Base-by-base conservation (phyloP, 2,888 invertebrate species). In the Zaprionus bogoriensis region DNA sequence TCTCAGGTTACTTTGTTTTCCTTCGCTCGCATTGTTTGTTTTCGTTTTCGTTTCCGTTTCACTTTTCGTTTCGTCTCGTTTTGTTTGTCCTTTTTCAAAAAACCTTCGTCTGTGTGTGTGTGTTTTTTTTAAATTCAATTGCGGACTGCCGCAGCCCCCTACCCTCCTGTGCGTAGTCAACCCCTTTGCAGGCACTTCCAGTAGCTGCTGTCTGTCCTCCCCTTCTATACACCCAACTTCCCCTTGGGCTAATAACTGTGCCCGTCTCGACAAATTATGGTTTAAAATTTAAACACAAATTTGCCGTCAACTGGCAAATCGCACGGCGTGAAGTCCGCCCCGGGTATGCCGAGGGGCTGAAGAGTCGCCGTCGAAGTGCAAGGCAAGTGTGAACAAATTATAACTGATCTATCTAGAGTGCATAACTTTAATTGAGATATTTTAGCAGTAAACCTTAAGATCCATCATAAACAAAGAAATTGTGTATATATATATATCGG, bases 1-100 rank as follows among this genome's bases (percentile, higher is more conserved):
- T 77, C 82, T 83, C 85, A 73, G 77, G 82, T 83, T 83, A 85
- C 82, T 84, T 71, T 83, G 69, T 82, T 84, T 84, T 84, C 70
- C 68, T 77, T 77, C 41, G 69, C 46, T 67, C 41, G 19, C 63
- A 68, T 70, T 82, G 82, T 82, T 82, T 82, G 82, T 84, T 81
- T 84, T 82, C 72, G 68, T 79, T 82, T 81, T 82, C 72, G 70
- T 79, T 82, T 81, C 71, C 79, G 72, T 84, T 82, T 82, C 79
- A 73, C 82, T 84, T 84, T 84, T 73, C 79, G 63, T 62, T 70
- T 62, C 38, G 59, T 52, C 41, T 63, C 39, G 61, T 62, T 51
- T 66, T 78, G 66, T 72, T 74, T 73, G 66, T 60, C 68, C 54
- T 68, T 67, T 67, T 84, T 77, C 5, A 51, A 79, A 74, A 80